Evolutionary conservation across 2,797 vertebrate species (phyloP).

Genomic region (Notolepis coatsorum): DNA sequence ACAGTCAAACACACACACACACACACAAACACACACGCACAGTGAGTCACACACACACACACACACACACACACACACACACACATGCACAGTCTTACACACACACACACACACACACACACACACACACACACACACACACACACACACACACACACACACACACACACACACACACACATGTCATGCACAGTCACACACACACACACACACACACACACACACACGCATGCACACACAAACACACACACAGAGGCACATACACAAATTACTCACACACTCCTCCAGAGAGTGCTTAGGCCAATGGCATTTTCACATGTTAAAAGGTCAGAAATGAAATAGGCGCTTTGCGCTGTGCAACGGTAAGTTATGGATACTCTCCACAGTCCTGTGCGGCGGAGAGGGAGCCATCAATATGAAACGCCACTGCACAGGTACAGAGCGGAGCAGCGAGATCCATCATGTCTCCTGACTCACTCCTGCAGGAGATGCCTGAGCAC

Average conservation of each 20-base stretch:
- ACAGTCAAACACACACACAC: not conserved
- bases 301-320: constrained; percentile 68
- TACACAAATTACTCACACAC: constrained; percentile 57
- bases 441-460: not conserved
- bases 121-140: not conserved
- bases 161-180: not conserved
- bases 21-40: not conserved
- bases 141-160: not conserved
- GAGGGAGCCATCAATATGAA: constrained; percentile 36
- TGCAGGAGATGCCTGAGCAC: constrained; percentile 15
- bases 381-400: not conserved
- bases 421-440: constrained; percentile 46
- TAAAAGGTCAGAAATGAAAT: constrained; percentile 67
- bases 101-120: constrained; percentile 2
- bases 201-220: not conserved
- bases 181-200: constrained; percentile 1
- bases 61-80: too few relatives aligned
- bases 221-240: not conserved
- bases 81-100: constrained; percentile 22
- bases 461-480: not conserved
- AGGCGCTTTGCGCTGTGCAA: not conserved
- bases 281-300: constrained; percentile 51
- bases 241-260: too few relatives aligned
- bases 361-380: constrained; percentile 33
- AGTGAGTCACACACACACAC: not conserved